Percentiles rank a stretch among this genome's conserved stretches.
These are phyloP conservation scores for Oxystoma pomonae DNA, from an alignment of 2,888 invertebrate genomes.

Conservation along the genomic window DNA sequence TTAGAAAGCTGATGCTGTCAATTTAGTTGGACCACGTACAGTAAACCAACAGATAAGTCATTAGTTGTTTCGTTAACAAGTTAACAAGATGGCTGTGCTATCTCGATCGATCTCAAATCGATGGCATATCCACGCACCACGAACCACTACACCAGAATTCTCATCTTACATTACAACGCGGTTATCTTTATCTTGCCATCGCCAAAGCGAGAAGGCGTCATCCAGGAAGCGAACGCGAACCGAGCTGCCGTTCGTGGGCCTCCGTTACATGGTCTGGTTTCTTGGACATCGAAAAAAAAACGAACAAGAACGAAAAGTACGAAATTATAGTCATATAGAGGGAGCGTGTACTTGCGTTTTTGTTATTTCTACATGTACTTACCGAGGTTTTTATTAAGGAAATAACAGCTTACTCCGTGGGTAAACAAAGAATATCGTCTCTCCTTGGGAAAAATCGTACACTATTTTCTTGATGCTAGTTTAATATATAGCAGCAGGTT, in stretches of 20 bases:
- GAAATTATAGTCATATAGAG: slow-evolving; percentile 40
- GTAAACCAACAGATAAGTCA: slow-evolving; percentile 39
- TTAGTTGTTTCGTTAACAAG: slow-evolving; percentile 48
- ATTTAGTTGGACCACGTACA: too few species aligned
- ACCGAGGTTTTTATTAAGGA: slow-evolving; percentile 28
- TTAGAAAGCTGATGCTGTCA: too few species aligned
- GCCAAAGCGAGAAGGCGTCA: neutral
- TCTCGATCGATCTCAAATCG: slow-evolving; percentile 45
- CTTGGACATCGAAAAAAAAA: slow-evolving; percentile 14
- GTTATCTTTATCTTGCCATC: neutral
- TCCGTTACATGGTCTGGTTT: slow-evolving; percentile 33
- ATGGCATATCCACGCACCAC: slow-evolving; percentile 40
- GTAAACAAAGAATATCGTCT: neutral
- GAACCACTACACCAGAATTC: slow-evolving; percentile 1
- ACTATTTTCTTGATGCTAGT: neutral
- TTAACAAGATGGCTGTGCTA: slow-evolving; percentile 47
- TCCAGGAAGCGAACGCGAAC: neutral
- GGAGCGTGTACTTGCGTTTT: slow-evolving; percentile 36
- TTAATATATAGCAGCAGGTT: too few species aligned
- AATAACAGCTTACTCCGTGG: slow-evolving; percentile 25
- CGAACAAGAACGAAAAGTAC: too few species aligned
- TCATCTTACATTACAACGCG: neutral
- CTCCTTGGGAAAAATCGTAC: neutral
- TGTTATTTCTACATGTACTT: slow-evolving; percentile 34
- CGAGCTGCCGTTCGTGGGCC: neutral